A percentile compares a stretch with the other conserved stretches of the same genome.
These are phyloP conservation scores for Bubo bubo DNA, from an alignment of 2,113 vertebrate genomes.

Conservation along the genomic window DNA sequence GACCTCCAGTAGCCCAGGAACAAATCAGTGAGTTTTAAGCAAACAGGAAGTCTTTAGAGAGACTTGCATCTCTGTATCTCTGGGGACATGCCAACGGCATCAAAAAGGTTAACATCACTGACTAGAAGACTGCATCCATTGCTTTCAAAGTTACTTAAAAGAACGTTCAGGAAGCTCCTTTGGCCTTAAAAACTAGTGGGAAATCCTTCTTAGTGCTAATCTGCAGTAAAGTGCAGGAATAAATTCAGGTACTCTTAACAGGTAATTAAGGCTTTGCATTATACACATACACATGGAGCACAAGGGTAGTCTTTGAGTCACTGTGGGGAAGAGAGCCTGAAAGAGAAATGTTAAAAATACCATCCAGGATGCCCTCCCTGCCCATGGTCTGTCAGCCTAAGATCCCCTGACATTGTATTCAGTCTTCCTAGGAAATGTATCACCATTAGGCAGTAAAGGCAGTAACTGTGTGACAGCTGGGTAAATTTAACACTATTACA, in stretches of 20 bases:
- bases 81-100: not conserved
- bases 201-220: not conserved
- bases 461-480: not conserved
- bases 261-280: not conserved
- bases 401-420: not conserved
- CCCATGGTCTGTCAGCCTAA: not conserved
- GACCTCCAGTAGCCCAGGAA: not conserved
- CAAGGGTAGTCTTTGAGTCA: not conserved
- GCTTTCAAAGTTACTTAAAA: not conserved
- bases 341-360: not conserved
- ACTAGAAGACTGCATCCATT: not conserved
- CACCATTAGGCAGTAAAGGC: not conserved
- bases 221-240: not conserved
- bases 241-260: not conserved
- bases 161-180: not conserved
- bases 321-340: not conserved
- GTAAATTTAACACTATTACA: not conserved
- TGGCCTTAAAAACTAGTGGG: not conserved
- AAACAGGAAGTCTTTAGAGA: not conserved
- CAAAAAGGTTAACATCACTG: not conserved
- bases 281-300: fast-evolving
- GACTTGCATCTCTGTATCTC: not conserved
- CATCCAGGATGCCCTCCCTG: not conserved
- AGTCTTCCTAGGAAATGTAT: not conserved
- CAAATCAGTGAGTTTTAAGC: not conserved